Percentiles rank a stretch among this genome's conserved stretches.
Evolutionary conservation across 92 coral and sea anemone species (phyloP).

Genomic region (Epizoanthus illoricatus): DNA sequence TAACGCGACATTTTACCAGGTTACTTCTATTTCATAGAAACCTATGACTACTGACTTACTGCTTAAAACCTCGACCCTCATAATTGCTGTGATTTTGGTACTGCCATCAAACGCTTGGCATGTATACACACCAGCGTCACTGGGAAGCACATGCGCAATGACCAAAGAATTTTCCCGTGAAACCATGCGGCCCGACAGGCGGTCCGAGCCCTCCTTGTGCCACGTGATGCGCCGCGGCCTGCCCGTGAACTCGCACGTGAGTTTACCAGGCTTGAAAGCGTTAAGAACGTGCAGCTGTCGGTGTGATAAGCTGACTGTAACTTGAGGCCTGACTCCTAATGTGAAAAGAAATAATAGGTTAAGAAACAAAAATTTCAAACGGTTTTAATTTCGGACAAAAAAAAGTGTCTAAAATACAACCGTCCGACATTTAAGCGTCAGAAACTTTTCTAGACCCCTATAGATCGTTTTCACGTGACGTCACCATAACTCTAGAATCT

Average conservation of each 20-base stretch:
- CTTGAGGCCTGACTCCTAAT: background rate
- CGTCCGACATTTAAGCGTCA: too few species aligned
- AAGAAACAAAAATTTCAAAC: background rate
- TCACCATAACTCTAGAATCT: too few species aligned
- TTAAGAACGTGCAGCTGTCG: slow-evolving; percentile 49
- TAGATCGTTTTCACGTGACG: too few species aligned
- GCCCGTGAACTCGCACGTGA: slow-evolving; percentile 63
- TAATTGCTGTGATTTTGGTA: slow-evolving; percentile 46
- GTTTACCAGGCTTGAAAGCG: slow-evolving; percentile 51
- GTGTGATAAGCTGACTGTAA: slow-evolving; percentile 63
- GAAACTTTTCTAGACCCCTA: too few species aligned
- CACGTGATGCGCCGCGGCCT: slow-evolving; percentile 72
- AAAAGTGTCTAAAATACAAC: too few species aligned
- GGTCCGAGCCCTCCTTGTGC: slow-evolving; percentile 64
- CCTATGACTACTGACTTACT: slow-evolving; percentile 43
- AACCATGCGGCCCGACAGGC: slow-evolving; percentile 75
- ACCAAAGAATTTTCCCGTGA: slow-evolving; percentile 60
- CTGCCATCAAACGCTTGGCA: slow-evolving; percentile 70
- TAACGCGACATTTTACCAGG: background rate
- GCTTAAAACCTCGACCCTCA: slow-evolving; percentile 55
- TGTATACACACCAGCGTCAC: slow-evolving; percentile 69
- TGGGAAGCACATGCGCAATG: slow-evolving; percentile 59
- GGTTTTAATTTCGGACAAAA: too few species aligned
- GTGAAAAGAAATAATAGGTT: background rate
- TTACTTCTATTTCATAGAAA: too few species aligned